These are phyloP conservation scores for Gnathonemus longibarbis DNA, from an alignment of 2,113 vertebrate genomes.

Conservation along the genomic window DNA sequence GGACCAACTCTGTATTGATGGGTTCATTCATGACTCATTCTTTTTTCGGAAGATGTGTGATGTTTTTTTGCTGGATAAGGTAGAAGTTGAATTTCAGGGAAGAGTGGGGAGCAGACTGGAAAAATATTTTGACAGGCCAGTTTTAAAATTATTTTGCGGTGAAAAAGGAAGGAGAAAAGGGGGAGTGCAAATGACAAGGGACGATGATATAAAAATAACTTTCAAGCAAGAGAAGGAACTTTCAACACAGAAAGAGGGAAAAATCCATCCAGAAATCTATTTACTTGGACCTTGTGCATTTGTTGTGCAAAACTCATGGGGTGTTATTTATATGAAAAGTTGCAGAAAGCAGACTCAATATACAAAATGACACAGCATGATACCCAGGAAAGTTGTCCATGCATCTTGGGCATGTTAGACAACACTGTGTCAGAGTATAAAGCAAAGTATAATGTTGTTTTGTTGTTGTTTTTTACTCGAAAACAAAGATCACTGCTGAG, in stretches of 20 bases:
- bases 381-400: not conserved
- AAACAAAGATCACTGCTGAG: not conserved
- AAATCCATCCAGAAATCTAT: not conserved
- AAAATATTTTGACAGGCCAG: slow-evolving; percentile 53
- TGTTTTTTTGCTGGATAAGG: not conserved
- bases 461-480: not conserved
- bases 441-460: not conserved
- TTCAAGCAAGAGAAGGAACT: not conserved
- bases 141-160: slow-evolving; percentile 23
- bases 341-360: slow-evolving; percentile 35
- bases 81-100: not conserved
- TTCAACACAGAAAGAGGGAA: not conserved
- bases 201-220: not conserved
- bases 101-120: slow-evolving; percentile 33
- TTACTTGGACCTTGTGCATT: not conserved
- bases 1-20: not conserved
- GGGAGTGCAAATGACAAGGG: not conserved
- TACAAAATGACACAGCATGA: slow-evolving; percentile 45
- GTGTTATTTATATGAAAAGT: slow-evolving; percentile 12
- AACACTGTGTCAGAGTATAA: slow-evolving; percentile 22
- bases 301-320: slow-evolving; percentile 16
- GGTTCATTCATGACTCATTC: not conserved
- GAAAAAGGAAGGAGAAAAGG: not conserved
- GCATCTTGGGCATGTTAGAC: slow-evolving; percentile 30
- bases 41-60: not conserved